Evolutionary conservation across 2,797 vertebrate genomes (phyloP).

Genomic region (Pseudomugil gertrudae): DNA sequence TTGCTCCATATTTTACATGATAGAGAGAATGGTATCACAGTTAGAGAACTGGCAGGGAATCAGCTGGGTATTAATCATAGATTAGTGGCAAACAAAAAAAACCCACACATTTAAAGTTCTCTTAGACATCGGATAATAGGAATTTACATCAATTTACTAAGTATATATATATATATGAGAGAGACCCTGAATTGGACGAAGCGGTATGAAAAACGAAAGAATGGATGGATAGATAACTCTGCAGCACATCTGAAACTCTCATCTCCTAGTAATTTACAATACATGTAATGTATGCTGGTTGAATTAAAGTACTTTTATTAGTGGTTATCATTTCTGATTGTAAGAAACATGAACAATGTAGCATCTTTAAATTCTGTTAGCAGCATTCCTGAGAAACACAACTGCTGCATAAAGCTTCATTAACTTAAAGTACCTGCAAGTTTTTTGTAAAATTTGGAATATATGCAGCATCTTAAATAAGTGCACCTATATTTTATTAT

Average conservation of each 20-base stretch:
- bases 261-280: constrained; percentile 1
- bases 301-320: not conserved
- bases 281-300: not conserved
- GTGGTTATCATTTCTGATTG: not conserved
- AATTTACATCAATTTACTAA: no score
- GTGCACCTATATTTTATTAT: constrained; percentile 19
- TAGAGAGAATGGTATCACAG: not conserved
- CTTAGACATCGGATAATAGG: no score
- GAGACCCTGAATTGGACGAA: no score
- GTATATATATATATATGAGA: no score
- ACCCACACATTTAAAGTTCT: not conserved
- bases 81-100: not conserved
- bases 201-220: no score
- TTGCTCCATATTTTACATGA: no score
- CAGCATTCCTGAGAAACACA: not conserved
- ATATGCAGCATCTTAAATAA: not conserved
- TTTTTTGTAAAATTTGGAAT: not conserved
- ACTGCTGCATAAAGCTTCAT: not conserved
- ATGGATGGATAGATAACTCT: constrained; percentile 3
- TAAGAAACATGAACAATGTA: not conserved
- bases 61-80: not conserved
- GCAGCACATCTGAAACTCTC: not conserved
- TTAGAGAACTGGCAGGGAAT: not conserved
- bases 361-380: constrained; percentile 2
- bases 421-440: not conserved